These are phyloP conservation scores for Actinia tenebrosa DNA, from an alignment of 64 coral and sea anemone species.

Conservation along the genomic window DNA sequence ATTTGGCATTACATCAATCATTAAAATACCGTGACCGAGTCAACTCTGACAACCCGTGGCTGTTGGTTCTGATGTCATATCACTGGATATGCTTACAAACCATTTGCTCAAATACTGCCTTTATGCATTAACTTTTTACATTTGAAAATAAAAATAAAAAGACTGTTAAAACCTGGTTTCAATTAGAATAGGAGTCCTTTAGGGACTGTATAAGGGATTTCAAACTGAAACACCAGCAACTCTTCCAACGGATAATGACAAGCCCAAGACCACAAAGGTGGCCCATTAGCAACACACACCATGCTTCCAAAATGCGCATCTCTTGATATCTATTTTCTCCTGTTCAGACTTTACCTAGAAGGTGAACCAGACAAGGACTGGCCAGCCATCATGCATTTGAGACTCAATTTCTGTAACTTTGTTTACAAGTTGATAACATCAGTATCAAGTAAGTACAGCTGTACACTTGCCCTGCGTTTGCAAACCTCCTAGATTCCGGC, in stretches of 20 bases:
- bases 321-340: not conserved
- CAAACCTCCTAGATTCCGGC: not conserved
- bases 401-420: constrained; percentile 89
- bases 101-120: too few relatives aligned
- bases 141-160: too few relatives aligned
- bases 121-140: too few relatives aligned
- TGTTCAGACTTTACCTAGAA: constrained; percentile 65
- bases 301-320: not conserved
- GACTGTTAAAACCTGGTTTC: too few relatives aligned
- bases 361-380: constrained; percentile 93
- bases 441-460: constrained; percentile 62
- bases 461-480: not conserved
- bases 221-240: not conserved
- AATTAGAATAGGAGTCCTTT: too few relatives aligned
- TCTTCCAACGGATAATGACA: not conserved
- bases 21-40: too few relatives aligned
- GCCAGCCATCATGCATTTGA: constrained; percentile 64
- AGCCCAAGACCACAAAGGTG: too few relatives aligned
- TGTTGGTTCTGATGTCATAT: too few relatives aligned
- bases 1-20: not conserved
- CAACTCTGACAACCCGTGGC: too few relatives aligned
- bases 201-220: too few relatives aligned
- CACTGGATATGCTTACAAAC: too few relatives aligned
- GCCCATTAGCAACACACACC: too few relatives aligned
- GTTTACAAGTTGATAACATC: constrained; percentile 94